phyloP scores from a whole-genome alignment of 2,888 invertebrate species.

The Leptarthrus brevirostris region DNA sequence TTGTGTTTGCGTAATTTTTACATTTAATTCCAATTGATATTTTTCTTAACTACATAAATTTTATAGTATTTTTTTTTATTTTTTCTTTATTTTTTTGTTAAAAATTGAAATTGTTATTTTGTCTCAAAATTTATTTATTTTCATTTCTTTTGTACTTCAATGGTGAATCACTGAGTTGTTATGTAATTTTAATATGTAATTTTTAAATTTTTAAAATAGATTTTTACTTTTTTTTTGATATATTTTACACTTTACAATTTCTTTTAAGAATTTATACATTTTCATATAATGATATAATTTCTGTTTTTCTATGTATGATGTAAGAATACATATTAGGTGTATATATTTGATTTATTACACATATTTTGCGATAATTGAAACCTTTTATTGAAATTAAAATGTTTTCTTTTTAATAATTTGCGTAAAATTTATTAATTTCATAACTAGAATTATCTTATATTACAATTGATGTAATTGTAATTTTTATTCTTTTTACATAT shows the following conservation, averaged over 20 bases:
- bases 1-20: background rate
- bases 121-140: slow-evolving; percentile 9
- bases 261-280: background rate
- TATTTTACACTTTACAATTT: slow-evolving; percentile 26
- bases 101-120: background rate
- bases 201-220: slow-evolving; percentile 50
- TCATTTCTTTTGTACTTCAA: slow-evolving; percentile 65
- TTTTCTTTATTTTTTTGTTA: slow-evolving; percentile 36
- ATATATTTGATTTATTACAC: slow-evolving; percentile 6
- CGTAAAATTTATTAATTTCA: slow-evolving; percentile 1
- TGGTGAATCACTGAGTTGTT: slow-evolving; percentile 68
- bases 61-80: slow-evolving; percentile 27
- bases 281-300: background rate
- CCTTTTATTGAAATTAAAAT: slow-evolving; percentile 29
- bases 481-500: slow-evolving; percentile 37
- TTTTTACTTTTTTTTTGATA: slow-evolving; percentile 28
- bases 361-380: slow-evolving; percentile 30
- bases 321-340: background rate
- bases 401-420: background rate
- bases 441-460: slow-evolving; percentile 10
- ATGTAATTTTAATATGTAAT: slow-evolving; percentile 45
- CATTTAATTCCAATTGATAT: slow-evolving; percentile 29
- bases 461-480: background rate
- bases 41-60: slow-evolving; percentile 33
- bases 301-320: background rate